These are phyloP conservation scores for Crambe crambe DNA, from an alignment of 37 sponge, comb jelly and placozoan species.

Conservation along the genomic window DNA sequence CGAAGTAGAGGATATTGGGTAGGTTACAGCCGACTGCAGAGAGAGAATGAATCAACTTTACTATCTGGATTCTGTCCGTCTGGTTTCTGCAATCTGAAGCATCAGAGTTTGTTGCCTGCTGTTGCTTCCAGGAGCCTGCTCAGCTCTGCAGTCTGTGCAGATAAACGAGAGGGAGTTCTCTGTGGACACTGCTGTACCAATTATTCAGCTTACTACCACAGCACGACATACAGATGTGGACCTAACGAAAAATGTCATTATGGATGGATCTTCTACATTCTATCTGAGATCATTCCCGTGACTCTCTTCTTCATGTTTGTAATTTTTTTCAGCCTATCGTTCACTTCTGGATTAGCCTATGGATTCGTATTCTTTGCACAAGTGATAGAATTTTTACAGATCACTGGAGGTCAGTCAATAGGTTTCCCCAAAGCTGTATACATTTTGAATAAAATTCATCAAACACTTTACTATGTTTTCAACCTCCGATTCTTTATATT, in stretches of 20 bases:
- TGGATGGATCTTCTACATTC: neutral
- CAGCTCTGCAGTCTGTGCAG: neutral
- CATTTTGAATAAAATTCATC: neutral
- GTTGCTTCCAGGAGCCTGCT: too few species aligned
- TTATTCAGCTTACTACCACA: neutral
- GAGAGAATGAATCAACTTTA: too few species aligned
- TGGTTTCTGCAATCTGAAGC: too few species aligned
- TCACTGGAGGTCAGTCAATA: neutral
- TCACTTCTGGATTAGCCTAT: conserved; percentile 11
- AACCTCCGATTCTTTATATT: conserved; percentile 41
- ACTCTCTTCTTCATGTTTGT: conserved; percentile 1
- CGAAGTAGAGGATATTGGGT: too few species aligned
- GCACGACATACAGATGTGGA: neutral
- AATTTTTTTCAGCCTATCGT: neutral
- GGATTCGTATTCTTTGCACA: conserved; percentile 14
- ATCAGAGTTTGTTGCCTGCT: too few species aligned
- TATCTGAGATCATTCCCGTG: neutral
- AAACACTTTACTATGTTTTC: neutral
- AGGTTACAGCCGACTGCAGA: too few species aligned
- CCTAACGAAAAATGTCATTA: neutral
- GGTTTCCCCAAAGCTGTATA: neutral
- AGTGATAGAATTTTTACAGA: neutral
- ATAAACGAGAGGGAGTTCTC: neutral
- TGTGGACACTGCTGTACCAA: neutral
- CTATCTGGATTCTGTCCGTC: too few species aligned